phyloP scores from a whole-genome alignment of 2,113 vertebrate species.

The Dipodomys spectabilis region DNA sequence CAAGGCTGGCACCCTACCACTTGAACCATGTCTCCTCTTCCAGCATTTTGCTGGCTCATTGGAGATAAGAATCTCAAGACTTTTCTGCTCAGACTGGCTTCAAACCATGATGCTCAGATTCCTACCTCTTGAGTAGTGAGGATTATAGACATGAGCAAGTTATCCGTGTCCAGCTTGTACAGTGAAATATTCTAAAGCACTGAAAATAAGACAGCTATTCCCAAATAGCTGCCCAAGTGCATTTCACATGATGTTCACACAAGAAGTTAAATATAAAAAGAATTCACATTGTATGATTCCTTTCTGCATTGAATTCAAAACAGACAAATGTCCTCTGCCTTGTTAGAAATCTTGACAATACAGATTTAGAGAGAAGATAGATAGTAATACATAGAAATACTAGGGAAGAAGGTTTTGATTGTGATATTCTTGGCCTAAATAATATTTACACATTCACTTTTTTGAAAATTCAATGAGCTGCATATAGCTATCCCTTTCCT shows the following conservation, averaged over 20 bases:
- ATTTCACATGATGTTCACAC: neutral
- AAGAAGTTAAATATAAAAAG: neutral
- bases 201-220: slow-evolving; percentile 23
- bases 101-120: no score
- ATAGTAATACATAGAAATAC: neutral
- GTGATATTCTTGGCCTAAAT: neutral
- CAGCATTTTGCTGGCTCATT: no score
- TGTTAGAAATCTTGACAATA: neutral
- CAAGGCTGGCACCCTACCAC: no score
- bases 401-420: neutral
- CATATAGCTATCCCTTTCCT: neutral
- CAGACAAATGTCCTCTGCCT: neutral
- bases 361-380: neutral
- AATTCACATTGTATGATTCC: neutral
- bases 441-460: neutral
- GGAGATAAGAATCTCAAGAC: no score
- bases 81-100: no score
- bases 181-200: neutral
- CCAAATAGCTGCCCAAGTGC: neutral
- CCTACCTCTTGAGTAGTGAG: no score
- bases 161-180: neutral
- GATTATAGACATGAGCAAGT: no score
- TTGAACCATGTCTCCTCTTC: no score
- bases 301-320: neutral
- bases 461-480: neutral